Evolutionary conservation across 2,113 vertebrate genomes (phyloP), one percentile per base, ranked within the genome.

Genomic region (Cygnus buccinator): DNA sequence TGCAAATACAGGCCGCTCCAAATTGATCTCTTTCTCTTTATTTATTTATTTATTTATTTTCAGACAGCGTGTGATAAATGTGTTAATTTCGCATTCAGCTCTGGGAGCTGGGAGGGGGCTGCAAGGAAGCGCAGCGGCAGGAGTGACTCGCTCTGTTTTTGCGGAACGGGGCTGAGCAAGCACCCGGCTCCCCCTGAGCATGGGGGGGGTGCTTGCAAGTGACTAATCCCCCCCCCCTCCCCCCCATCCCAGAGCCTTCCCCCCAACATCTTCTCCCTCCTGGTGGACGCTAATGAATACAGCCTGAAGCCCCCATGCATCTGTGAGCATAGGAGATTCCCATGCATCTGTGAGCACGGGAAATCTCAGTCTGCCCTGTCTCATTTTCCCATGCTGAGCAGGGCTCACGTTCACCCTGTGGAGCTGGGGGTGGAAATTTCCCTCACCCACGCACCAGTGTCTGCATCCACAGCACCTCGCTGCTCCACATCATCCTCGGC

Each of bases 1-100:
- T 97, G 95, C 91, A 97, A 97, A 97, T 90, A 95, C 55, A 87
- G 76, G 55, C 70, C 90, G 84, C 67, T 96, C 91, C 93, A 92
- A 95, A 95, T 29, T 48, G 80, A 84, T 94, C 11, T 46, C 62
- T 84, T 52, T 89, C 28, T 87, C 61, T 87, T 91, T 72, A 21
- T 48, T 48, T 48, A 21, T 48, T 48, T 89, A 19, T 37, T 41
- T 41, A 23, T 50, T 50, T 50, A 13, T 41, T 44, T 82, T 68
- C 83, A 95, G 91, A 71, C 8, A 0, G 43, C 9, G 2, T 92
- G 80, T 91, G 93, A 95, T 87, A 96, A 96, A 96, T 75, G 77
- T 85, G 93, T 87, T 95, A 54, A 96, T 93, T 95, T 96, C 81
- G 55, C 63, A 90, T 84, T 94, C 83, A 71, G 80, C 52, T 62